phyloP scores from a whole-genome alignment of 2,113 vertebrate species.

The Neofelis nebulosa region DNA sequence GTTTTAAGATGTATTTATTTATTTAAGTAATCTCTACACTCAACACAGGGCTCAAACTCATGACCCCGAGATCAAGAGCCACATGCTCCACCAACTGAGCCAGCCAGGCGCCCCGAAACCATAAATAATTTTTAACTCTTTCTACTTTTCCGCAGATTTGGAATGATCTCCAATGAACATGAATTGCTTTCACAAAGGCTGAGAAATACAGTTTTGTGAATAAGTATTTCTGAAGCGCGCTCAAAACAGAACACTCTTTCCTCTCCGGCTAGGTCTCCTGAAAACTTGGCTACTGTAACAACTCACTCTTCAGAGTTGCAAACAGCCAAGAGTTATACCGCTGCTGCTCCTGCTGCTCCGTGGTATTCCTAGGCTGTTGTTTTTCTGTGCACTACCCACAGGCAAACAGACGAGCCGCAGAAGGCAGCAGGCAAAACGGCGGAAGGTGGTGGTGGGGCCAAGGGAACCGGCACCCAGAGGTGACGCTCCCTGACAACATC shows the following conservation, averaged over 20 bases:
- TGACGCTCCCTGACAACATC: background rate
- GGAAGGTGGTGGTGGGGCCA: background rate
- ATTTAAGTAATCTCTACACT: no score
- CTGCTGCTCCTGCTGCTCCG: background rate
- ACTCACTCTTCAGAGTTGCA: background rate
- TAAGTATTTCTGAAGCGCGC: background rate
- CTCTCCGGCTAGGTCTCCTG: background rate
- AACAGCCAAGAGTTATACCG: background rate
- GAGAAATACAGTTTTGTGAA: background rate
- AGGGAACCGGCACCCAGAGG: background rate
- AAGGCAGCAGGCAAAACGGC: background rate
- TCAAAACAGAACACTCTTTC: background rate
- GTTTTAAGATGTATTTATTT: no score
- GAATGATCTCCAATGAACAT: background rate
- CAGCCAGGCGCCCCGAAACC: no score
- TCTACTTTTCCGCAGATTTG: background rate
- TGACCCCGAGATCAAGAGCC: no score
- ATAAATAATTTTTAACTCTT: background rate
- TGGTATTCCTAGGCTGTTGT: background rate
- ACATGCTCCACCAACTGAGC: no score
- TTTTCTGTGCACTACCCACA: background rate
- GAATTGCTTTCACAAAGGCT: background rate
- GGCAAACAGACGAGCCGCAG: background rate
- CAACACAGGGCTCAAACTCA: no score
- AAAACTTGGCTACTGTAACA: background rate